Conservation (phyloP, 2,113 vertebrate genomes). For the Spermophilus dauricus region DNA sequence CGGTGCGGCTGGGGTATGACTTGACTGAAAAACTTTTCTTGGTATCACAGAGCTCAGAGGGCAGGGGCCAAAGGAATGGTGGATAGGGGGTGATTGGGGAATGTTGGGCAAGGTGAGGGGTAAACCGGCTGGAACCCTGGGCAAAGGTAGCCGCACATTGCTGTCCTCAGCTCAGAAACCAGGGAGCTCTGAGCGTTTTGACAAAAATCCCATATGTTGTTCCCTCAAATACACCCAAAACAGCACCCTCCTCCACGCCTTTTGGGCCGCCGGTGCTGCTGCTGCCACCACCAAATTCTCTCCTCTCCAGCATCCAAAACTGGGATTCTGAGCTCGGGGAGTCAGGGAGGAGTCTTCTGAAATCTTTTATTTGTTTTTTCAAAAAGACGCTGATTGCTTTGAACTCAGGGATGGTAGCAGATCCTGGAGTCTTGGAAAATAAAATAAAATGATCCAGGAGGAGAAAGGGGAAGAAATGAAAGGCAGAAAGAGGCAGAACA, state of each 20-base stretch:
- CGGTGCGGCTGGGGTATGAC: slow-evolving; percentile 22
- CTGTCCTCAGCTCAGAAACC: slow-evolving; percentile 66
- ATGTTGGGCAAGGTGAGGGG: background rate
- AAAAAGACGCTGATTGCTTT: background rate
- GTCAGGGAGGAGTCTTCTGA: slow-evolving; percentile 49
- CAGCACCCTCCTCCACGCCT: slow-evolving; percentile 65
- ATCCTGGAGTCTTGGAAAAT: background rate
- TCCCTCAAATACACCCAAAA: slow-evolving; percentile 70
- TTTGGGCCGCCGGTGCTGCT: background rate
- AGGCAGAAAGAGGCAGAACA: background rate
- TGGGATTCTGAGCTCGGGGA: slow-evolving; percentile 30
- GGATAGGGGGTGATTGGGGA: background rate
- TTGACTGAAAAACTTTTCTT: slow-evolving; percentile 77
- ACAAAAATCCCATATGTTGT: slow-evolving; percentile 81
- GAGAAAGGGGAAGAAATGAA: background rate
- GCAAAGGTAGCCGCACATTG: slow-evolving; percentile 20
- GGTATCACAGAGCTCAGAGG: background rate
- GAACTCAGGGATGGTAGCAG: background rate
- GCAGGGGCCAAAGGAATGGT: background rate
- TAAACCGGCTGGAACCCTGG: background rate
- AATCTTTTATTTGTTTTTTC: slow-evolving; percentile 35
- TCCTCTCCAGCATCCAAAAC: slow-evolving; percentile 51
- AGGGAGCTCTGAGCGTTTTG: slow-evolving; percentile 66
- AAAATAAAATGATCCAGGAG: background rate
- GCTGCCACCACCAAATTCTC: background rate